A percentile compares a stretch with the other conserved stretches of the same genome.
Evolutionary conservation across 2,888 invertebrate species (phyloP).

Genomic region (Odontocerum albicorne): DNA sequence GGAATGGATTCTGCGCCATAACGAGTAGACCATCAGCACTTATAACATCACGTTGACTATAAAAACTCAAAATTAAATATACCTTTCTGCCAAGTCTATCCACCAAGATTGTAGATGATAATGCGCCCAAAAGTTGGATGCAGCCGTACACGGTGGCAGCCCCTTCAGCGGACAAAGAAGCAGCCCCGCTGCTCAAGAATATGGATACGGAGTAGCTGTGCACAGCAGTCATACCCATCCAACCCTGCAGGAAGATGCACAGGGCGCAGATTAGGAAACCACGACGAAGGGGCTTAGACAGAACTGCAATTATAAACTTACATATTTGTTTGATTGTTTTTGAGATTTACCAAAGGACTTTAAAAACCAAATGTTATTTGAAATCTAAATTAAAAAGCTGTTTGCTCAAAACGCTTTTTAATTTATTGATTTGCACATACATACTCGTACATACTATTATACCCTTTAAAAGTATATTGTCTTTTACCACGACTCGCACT

Average conservation of each 20-base stretch:
- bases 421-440: no score
- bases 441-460: no score
- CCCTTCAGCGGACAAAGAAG: constrained; percentile 8
- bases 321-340: background rate
- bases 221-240: constrained; percentile 25
- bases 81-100: constrained; percentile 31
- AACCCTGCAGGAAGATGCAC: constrained; percentile 14
- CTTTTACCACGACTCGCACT: no score
- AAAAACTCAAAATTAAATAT: background rate
- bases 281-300: constrained; percentile 15
- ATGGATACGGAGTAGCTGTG: constrained; percentile 28
- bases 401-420: no score
- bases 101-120: constrained; percentile 5
- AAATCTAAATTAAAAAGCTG: no score
- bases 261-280: constrained; percentile 19
- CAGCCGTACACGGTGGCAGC: constrained; percentile 23
- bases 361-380: no score
- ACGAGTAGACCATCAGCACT: no score
- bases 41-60: background rate
- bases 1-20: no score
- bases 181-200: constrained; percentile 25
- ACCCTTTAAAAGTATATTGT: no score
- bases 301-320: constrained; percentile 7
- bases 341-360: no score
- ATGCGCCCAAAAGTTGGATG: constrained; percentile 27